phyloP scores from a whole-genome alignment of 2,797 vertebrate species.

The Schizothorax lantsangensis region DNA sequence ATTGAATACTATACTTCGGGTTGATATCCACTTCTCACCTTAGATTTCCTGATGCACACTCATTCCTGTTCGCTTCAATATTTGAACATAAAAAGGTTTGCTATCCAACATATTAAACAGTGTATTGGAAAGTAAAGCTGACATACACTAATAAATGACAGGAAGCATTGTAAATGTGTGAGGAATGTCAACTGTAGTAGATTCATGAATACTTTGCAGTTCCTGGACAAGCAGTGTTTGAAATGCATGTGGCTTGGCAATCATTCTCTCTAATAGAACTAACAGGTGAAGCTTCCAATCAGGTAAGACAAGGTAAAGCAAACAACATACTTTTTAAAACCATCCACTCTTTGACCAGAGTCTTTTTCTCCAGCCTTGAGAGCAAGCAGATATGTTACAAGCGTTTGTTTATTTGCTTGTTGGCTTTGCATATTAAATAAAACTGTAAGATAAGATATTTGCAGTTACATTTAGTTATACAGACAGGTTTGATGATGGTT shows the following conservation, averaged over 20 bases:
- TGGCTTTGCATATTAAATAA: not conserved
- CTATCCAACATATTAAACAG: not conserved
- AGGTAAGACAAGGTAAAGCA: not conserved
- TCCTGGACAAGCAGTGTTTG: conserved; percentile 27
- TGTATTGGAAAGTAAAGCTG: not conserved
- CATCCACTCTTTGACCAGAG: not conserved
- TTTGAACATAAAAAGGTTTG: not conserved
- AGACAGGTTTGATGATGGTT: not conserved
- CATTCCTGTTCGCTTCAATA: not conserved
- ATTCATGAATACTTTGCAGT: not conserved
- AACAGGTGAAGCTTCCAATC: conserved; percentile 24
- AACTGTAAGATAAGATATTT: not conserved
- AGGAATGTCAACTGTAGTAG: conserved; percentile 2
- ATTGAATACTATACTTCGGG: not conserved
- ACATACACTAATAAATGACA: not conserved
- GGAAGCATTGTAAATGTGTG: not conserved
- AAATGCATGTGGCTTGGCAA: conserved; percentile 23
- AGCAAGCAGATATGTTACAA: not conserved
- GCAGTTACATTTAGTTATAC: not conserved
- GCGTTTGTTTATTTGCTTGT: not conserved
- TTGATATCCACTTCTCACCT: not conserved
- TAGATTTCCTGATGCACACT: not conserved
- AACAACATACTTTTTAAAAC: not conserved
- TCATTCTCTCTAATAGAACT: conserved; percentile 24
- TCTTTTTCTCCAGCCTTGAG: not conserved